Evolutionary conservation across 2,888 invertebrate genomes (phyloP).

Genomic region (Cyclophora albipunctata): DNA sequence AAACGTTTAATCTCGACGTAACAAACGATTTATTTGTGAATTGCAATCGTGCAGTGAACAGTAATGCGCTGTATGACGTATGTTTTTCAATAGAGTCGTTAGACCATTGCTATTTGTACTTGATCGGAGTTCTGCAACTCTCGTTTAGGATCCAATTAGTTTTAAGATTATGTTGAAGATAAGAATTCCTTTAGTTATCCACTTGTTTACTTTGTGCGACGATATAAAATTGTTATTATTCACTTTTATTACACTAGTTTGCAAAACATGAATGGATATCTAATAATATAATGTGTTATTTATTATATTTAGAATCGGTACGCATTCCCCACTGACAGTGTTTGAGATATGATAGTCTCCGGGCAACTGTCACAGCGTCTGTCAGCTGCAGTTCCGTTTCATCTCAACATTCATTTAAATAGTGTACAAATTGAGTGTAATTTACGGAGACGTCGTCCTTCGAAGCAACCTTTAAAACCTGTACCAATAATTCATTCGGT

Average conservation of each 20-base stretch:
- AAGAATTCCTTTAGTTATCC: too few relatives aligned
- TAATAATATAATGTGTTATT: too few relatives aligned
- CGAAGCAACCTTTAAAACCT: conserved; percentile 26
- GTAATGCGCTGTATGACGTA: conserved; percentile 40
- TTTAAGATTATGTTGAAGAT: too few relatives aligned
- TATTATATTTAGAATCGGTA: conserved; percentile 38
- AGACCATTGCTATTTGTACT: conserved; percentile 26
- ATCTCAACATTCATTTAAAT: conserved; percentile 19
- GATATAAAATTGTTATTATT: too few relatives aligned
- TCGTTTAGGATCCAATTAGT: background rate
- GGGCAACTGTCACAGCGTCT: conserved; percentile 31
- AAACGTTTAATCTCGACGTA: conserved; percentile 55
- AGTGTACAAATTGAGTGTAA: conserved; percentile 16
- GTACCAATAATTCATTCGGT: conserved; percentile 12
- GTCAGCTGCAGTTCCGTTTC: conserved; percentile 6
- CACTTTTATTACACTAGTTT: too few relatives aligned
- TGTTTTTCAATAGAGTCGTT: conserved; percentile 38
- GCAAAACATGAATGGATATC: too few relatives aligned
- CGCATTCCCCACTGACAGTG: conserved; percentile 38
- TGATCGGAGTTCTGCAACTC: background rate
- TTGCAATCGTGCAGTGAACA: conserved; percentile 32
- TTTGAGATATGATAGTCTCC: conserved; percentile 43
- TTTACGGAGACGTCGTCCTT: conserved; percentile 29
- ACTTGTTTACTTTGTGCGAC: too few relatives aligned
- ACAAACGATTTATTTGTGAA: conserved; percentile 49